These are phyloP conservation scores for Cyprinodon variegatus DNA, from an alignment of 2,113 vertebrate genomes.

Conservation along the genomic window DNA sequence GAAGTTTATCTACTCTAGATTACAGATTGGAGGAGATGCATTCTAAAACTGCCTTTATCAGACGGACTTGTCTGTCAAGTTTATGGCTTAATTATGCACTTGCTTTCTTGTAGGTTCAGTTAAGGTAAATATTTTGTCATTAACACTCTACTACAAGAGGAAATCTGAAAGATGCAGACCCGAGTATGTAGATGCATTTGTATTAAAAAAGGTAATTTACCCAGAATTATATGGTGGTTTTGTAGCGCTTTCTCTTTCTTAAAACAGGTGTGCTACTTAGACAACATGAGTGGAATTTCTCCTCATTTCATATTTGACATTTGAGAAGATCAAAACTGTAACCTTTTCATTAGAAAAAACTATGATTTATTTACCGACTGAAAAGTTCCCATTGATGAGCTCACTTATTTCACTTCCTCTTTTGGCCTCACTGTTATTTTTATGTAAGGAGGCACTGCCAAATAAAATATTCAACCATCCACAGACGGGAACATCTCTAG, in stretches of 20 bases:
- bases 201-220: not conserved
- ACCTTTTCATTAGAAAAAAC: not conserved
- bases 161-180: not conserved
- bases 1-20: not conserved
- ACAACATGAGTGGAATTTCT: not conserved
- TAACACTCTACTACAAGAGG: not conserved
- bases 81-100: not conserved
- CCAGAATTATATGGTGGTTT: not conserved
- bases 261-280: not conserved
- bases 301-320: not conserved
- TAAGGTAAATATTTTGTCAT: not conserved
- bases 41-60: not conserved
- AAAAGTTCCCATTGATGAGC: not conserved
- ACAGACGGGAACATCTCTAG: too few species aligned
- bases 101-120: not conserved
- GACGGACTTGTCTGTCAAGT: not conserved
- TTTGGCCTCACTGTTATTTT: not conserved
- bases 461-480: too few species aligned
- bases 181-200: not conserved
- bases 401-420: not conserved
- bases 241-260: not conserved
- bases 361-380: not conserved
- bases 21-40: not conserved
- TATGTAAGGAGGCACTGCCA: too few species aligned
- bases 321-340: not conserved